Percentiles rank a stretch among this genome's conserved stretches.
phyloP scores from a whole-genome alignment of 2,797 vertebrate genomes.

The Melanotaenia trifasciata region DNA sequence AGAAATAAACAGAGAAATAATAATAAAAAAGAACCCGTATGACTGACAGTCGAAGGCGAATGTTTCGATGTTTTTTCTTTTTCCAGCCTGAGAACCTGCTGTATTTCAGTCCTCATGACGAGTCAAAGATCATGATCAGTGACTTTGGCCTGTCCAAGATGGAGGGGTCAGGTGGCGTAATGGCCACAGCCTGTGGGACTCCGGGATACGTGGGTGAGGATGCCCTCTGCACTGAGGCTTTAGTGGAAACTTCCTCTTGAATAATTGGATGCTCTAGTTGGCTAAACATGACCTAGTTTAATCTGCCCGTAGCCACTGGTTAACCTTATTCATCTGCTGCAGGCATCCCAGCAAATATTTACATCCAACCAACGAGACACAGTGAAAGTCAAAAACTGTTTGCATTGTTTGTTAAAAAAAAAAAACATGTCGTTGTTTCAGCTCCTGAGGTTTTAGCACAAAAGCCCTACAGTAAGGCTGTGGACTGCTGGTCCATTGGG shows the following conservation, averaged over 20 bases:
- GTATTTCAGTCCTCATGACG: conserved; percentile 94
- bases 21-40: not conserved
- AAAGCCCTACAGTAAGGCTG: conserved; percentile 98
- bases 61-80: conserved; percentile 11
- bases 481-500: conserved; percentile 99
- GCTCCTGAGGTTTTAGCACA: conserved; percentile 98
- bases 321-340: conserved; percentile 50
- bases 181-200: conserved; percentile 96
- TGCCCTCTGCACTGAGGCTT: conserved; percentile 32
- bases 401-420: not conserved
- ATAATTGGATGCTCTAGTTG: conserved; percentile 53
- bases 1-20: not conserved
- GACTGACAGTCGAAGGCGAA: not conserved
- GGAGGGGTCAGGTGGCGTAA: conserved; percentile 95
- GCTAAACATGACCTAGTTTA: conserved; percentile 52
- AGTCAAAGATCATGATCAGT: conserved; percentile 98
- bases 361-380: conserved; percentile 5
- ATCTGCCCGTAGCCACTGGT: conserved; percentile 55
- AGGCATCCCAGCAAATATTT: conserved; percentile 29
- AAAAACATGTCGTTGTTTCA: conserved; percentile 59
- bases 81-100: conserved; percentile 93
- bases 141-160: conserved; percentile 97
- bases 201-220: conserved; percentile 95
- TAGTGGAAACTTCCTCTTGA: conserved; percentile 38
- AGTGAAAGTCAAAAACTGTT: not conserved